Evolutionary conservation across 1,140 invertebrate genomes (phyloP), one percentile per base, ranked within the genome.

Genomic region (Drosophila watanabei): DNA sequence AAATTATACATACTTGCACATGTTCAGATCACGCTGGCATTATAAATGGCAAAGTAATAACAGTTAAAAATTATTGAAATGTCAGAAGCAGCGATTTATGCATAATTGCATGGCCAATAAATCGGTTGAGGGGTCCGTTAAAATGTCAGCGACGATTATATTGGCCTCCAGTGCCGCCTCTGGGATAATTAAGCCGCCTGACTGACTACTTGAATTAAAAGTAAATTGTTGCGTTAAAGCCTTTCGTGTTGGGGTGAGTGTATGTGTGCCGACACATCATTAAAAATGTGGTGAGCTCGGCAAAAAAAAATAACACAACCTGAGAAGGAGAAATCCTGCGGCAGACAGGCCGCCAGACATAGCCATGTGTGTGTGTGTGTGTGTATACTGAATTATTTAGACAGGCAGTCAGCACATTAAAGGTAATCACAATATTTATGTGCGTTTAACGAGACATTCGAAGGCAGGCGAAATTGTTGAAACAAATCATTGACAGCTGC

Each of bases 401-500:
- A 59, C 57, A 45, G 72, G 56, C 80, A 79, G 83, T 75, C 59
- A 61, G 85, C 80, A 84, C 85, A 89, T 88, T 88, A 89, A 75
- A 78, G 84, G 85, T 89, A 88, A 88, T 81, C 81, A 88, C 81
- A 75, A 89, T 88, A 84, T 88, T 88, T 88, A 89, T 89, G 85
- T 89, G 64, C 80, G 72, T 84, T 88, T 88, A 88, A 88, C 72
- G 85, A 88, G 85, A 88, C 72, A 59, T 60, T 79, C 76, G 72
- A 24, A 24, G 24, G 78, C 78, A 68, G 68, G 63, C 76, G 58
- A 89, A 80, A 79, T 89, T 78, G 80, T 89, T 79, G 73, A 89
- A 89, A 88, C 84, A 88, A 88, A 89, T 88, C 85, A 88, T 88
- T 89, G 84, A 84, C 84, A 88, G 85, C 84, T 88, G 84, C n/a